A percentile compares a stretch with the other conserved stretches of the same genome.
These are phyloP conservation scores for Helicoverpa assulta DNA, from an alignment of 2,888 invertebrate species.

Conservation along the genomic window DNA sequence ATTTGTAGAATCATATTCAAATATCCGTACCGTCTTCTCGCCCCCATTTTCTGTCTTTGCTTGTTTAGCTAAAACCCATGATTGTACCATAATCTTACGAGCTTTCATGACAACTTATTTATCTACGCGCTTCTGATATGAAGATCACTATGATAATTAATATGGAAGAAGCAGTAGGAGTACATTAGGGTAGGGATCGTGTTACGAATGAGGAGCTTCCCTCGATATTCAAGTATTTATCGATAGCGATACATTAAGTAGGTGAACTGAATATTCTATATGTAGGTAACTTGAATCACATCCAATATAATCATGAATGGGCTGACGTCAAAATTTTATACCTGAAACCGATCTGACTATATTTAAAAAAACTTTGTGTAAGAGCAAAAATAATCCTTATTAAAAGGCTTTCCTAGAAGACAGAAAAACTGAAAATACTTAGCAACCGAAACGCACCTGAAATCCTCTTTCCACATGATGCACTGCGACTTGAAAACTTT, in stretches of 20 bases:
- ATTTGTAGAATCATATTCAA: background rate
- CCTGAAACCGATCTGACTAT: too few relatives aligned
- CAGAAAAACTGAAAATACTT: background rate
- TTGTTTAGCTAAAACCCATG: background rate
- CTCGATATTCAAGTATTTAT: slow-evolving; percentile 31
- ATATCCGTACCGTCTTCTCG: background rate
- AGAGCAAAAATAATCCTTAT: background rate
- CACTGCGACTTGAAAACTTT: slow-evolving; percentile 3
- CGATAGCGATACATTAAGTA: slow-evolving; percentile 1
- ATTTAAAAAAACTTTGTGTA: too few relatives aligned
- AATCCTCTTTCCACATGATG: background rate
- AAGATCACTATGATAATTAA: slow-evolving; percentile 45
- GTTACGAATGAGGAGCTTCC: slow-evolving; percentile 24
- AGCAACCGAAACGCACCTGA: background rate
- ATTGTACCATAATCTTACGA: background rate
- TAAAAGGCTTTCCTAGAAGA: background rate
- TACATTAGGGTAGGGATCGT: slow-evolving; percentile 36
- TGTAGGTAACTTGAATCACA: background rate
- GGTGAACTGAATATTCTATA: background rate
- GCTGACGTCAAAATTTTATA: too few relatives aligned
- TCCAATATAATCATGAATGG: too few relatives aligned
- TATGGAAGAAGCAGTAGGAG: slow-evolving; percentile 41
- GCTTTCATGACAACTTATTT: slow-evolving; percentile 27
- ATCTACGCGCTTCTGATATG: slow-evolving; percentile 16
- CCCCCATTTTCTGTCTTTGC: too few relatives aligned